Base-by-base conservation (phyloP, 2,797 vertebrate genomes). In the Lacerta viridis region DNA sequence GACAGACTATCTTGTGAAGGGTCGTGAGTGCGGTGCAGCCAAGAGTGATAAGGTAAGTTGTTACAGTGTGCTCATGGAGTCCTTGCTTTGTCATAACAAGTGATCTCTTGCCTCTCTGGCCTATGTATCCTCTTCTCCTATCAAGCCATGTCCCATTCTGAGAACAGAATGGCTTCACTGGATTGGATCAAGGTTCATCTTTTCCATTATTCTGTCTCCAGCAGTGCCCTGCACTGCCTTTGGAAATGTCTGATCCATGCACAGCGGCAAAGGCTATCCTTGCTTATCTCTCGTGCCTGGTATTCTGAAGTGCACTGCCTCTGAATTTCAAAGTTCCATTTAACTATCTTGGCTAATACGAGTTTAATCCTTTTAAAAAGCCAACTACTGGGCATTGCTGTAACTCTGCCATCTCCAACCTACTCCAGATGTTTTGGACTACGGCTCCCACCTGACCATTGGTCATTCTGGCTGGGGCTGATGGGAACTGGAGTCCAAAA, bases 1-100 rank as follows among this genome's bases (percentile, higher is more conserved):
- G 96, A 99, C 99, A 46, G 98, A 95, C 84, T 99, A 99, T 93
- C 95, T 99, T 93, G 97, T 99, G 90, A 95, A 98, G 97, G 99
- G 99, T 77, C 95, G 99, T 88, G 99, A 99, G 94, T 97, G 98
- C 0, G 99, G 99, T 0, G 97, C 93, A 3, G 97, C 99, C 0
- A 99, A 99, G 86, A 96, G 98, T 0, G 98, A 99, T 29, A 99
- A 99, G 98, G 99, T 99, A 87, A 86, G 94, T 10, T 1, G 10
- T 50, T 25, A 83, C 43, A 33, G 39, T 71, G 7, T 13, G 15
- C 3, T 78, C 50, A n/a, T 74, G 13, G 50, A 86, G 81, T 3
- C 4, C n/a, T 10, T 46, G 43, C 27, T 66, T 72, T 43, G 36
- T 41, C 68, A 18, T 79, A 61, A 33, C 72, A 29, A 25, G 46